Evolutionary conservation across 2,888 invertebrate genomes (phyloP).

Genomic region (Andricus curvator): DNA sequence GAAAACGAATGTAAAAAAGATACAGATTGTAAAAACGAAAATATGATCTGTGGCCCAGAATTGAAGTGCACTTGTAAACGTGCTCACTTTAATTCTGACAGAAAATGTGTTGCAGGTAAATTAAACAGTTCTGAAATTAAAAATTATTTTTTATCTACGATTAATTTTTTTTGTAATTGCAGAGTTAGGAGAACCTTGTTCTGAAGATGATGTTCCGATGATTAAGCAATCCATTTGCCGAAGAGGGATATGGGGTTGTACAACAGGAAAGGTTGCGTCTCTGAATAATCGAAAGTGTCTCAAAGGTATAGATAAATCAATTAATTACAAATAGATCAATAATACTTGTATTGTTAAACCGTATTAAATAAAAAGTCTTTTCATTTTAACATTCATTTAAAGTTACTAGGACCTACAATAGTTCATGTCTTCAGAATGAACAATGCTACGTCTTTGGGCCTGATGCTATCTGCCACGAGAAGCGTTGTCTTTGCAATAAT

Average conservation of each 20-base stretch:
- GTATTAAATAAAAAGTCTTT: too few relatives aligned
- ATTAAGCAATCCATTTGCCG: conserved; percentile 62
- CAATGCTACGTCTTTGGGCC: conserved; percentile 70
- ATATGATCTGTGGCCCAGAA: conserved; percentile 59
- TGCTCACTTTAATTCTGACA: conserved; percentile 53
- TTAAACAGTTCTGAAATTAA: not conserved
- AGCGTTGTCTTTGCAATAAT: conserved; percentile 64
- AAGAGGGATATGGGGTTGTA: conserved; percentile 64
- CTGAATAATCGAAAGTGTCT: conserved; percentile 62
- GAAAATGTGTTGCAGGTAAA: conserved; percentile 67
- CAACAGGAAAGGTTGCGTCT: conserved; percentile 52
- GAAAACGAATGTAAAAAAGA: conserved; percentile 53
- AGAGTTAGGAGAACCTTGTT: conserved; percentile 70
- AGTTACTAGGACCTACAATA: not conserved
- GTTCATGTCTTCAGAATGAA: conserved; percentile 59
- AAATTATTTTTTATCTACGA: not conserved
- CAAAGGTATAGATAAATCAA: conserved; percentile 58
- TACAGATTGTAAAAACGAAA: conserved; percentile 58
- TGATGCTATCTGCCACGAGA: conserved; percentile 58
- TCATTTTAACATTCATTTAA: not conserved
- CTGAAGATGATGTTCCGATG: conserved; percentile 1
- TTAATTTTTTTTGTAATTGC: conserved; percentile 3
- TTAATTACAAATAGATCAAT: not conserved
- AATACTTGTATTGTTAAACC: not conserved
- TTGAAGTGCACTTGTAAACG: conserved; percentile 63